Base-by-base conservation (phyloP, 1,140 invertebrate species). In the Monomorium pharaonis region DNA sequence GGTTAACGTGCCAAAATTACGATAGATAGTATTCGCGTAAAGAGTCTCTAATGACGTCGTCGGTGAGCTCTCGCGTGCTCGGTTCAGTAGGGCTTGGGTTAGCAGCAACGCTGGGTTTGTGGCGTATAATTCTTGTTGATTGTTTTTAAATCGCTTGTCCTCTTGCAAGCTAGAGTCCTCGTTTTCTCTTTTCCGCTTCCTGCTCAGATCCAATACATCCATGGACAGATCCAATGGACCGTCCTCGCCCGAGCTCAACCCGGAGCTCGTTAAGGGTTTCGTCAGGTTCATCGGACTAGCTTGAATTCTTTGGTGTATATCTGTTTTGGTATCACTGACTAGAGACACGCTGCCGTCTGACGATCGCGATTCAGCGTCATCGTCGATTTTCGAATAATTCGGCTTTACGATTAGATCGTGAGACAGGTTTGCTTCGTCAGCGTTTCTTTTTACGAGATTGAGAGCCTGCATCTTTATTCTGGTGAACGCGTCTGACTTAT, bases 171-270 rank as follows among this genome's bases (percentile, higher is more conserved):
- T 60, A 0, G 42, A 33, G 2, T 63, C 51, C 0, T 94, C 90
- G 65, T 85, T 86, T 2, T 88, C 85, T 77, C 94, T 94, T 5
- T 94, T 94, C 12, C 95, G 94, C 14, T 95, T 95, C 88, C 98
- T 97, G 91, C 98, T 98, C 84, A 99, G 96, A 94, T 99, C 98
- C n/a, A 99, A 94, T 3, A 98, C 98, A 94, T 98, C 97, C 95
- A 97, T 97, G 44, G 96, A 97, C 3, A 98, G 94, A 95, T 98
- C 98, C 74, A 98, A 95, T 0, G 97, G 97, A 12, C 96, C 95
- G 72, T 97, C 96, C 6, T 95, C 93, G n/a, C 84, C 89, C 0
- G 84, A 37, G 24, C 7, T 85, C 18, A 27, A 24, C 2, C 27
- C 58, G 24, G 12, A 81, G 54, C 27, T 56, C 12, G 62, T 47